Evolutionary conservation across 2,113 vertebrate species (phyloP).

Genomic region (Leptobrachium leishanense): DNA sequence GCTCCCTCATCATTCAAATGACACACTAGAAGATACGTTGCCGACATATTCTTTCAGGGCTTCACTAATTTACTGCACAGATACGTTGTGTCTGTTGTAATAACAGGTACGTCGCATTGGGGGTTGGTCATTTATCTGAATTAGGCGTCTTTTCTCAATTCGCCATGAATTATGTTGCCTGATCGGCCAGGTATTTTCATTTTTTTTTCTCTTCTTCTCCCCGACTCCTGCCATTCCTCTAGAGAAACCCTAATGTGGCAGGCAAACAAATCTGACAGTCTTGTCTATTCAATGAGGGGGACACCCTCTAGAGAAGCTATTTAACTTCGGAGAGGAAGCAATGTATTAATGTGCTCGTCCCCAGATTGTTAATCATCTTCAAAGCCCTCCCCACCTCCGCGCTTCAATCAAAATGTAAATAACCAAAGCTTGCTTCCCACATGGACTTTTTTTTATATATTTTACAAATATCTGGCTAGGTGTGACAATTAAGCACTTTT

Average conservation of each 20-base stretch:
- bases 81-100: slow-evolving; percentile 82
- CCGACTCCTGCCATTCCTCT: slow-evolving; percentile 74
- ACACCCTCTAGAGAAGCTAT: slow-evolving; percentile 84
- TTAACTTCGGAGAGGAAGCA: slow-evolving; percentile 89
- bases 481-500: too few species aligned
- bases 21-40: slow-evolving; percentile 85
- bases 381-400: slow-evolving; percentile 63
- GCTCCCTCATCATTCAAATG: slow-evolving; percentile 80
- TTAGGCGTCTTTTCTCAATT: slow-evolving; percentile 87
- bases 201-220: slow-evolving; percentile 55
- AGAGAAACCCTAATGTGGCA: slow-evolving; percentile 88
- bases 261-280: slow-evolving; percentile 96
- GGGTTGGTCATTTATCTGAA: slow-evolving; percentile 89
- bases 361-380: slow-evolving; percentile 94
- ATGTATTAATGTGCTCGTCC: slow-evolving; percentile 82
- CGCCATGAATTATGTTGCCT: slow-evolving; percentile 79
- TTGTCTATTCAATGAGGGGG: slow-evolving; percentile 91
- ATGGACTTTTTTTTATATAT: not conserved
- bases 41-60: slow-evolving; percentile 78
- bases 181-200: slow-evolving; percentile 63
- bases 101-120: slow-evolving; percentile 85
- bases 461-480: too few species aligned
- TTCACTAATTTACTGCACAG: slow-evolving; percentile 86
- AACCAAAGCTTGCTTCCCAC: slow-evolving; percentile 74
- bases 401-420: slow-evolving; percentile 83